phyloP scores from a whole-genome alignment of 2,797 vertebrate species.

The Enteromius viviparus region DNA sequence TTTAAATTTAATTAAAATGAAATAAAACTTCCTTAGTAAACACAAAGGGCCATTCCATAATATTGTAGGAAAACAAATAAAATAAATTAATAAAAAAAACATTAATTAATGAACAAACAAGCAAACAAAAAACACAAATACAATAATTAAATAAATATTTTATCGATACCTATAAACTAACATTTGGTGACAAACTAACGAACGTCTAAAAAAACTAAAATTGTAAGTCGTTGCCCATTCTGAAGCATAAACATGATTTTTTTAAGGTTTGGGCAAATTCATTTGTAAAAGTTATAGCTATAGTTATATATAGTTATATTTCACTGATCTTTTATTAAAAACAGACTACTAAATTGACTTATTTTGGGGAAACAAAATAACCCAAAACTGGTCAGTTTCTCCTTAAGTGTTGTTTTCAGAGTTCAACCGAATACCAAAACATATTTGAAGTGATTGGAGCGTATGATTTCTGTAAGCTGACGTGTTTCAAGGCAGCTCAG shows the following conservation, averaged over 20 bases:
- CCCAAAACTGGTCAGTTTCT: not conserved
- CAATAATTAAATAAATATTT: not conserved
- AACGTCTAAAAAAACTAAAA: not conserved
- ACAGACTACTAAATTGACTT: not conserved
- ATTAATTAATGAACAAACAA: not conserved
- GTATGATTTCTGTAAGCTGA: conserved; percentile 34
- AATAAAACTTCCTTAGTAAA: not conserved
- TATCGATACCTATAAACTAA: not conserved
- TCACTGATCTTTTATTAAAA: not conserved
- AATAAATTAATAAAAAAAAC: not conserved
- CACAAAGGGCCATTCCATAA: not conserved
- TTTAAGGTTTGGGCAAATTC: not conserved
- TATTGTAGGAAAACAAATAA: not conserved
- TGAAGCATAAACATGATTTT: not conserved
- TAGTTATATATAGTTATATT: too few relatives aligned
- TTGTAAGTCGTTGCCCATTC: not conserved
- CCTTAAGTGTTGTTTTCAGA: not conserved
- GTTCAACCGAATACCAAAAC: conserved; percentile 4
- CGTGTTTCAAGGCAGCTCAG: conserved; percentile 24
- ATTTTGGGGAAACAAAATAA: not conserved
- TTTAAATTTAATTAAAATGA: not conserved
- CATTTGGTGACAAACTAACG: not conserved
- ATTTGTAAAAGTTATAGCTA: not conserved
- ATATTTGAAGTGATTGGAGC: not conserved
- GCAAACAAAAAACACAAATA: not conserved